Conservation (phyloP, 2,888 invertebrate species). For the Coleophora flavipennella region DNA sequence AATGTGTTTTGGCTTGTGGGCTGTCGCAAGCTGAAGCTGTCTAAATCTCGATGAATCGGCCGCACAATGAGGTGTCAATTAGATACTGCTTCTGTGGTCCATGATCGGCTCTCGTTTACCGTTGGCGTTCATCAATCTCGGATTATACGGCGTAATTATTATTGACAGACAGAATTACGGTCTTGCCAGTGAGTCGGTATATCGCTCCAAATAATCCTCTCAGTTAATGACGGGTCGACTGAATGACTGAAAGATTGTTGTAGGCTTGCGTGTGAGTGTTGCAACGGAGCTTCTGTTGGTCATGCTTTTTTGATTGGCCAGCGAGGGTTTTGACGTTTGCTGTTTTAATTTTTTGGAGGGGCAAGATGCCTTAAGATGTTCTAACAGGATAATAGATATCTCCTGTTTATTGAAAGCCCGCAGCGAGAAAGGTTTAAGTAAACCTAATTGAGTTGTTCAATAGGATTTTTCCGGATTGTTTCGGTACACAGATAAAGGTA, state of each 20-base stretch:
- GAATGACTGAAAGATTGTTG: background rate
- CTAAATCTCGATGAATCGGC: conserved; percentile 40
- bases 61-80: conserved; percentile 55
- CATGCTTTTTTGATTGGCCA: too few species aligned
- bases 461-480: too few species aligned
- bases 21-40: conserved; percentile 27
- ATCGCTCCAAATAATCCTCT: conserved; percentile 34
- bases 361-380: too few species aligned
- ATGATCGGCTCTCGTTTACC: conserved; percentile 41
- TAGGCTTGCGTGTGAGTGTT: conserved; percentile 3
- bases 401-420: too few species aligned
- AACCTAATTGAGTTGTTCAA: too few species aligned
- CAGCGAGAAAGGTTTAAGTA: too few species aligned
- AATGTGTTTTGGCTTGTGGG: conserved; percentile 6
- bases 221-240: conserved; percentile 30
- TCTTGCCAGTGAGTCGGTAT: conserved; percentile 16
- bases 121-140: conserved; percentile 59
- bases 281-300: conserved; percentile 4
- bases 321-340: too few species aligned
- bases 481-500: too few species aligned
- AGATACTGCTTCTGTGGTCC: conserved; percentile 18
- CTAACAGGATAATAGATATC: too few species aligned
- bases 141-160: conserved; percentile 56
- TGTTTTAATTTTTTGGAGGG: too few species aligned
- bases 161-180: conserved; percentile 52